phyloP scores from a whole-genome alignment of 2,888 invertebrate genomes.

The Melolontha melolontha region DNA sequence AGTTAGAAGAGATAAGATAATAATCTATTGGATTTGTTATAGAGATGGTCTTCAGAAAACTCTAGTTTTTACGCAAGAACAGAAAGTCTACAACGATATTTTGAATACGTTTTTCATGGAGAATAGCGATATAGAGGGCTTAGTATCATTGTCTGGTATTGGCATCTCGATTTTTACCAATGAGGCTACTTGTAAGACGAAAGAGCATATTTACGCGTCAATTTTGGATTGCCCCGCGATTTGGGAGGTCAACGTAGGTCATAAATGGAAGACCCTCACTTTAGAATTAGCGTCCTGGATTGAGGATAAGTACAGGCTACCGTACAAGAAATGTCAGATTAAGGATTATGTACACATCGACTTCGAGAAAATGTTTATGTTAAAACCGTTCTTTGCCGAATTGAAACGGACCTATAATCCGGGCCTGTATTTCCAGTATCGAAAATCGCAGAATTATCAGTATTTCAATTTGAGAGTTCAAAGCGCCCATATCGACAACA shows the following conservation, averaged over 20 bases:
- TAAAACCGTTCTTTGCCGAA: conserved; percentile 86
- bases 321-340: conserved; percentile 78
- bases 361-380: conserved; percentile 87
- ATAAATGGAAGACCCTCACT: conserved; percentile 83
- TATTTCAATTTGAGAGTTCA: conserved; percentile 78
- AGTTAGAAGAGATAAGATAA: conserved; percentile 79
- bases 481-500: conserved; percentile 78
- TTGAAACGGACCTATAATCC: conserved; percentile 79
- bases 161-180: conserved; percentile 71
- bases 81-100: conserved; percentile 75
- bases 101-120: conserved; percentile 74
- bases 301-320: conserved; percentile 81
- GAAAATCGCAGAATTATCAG: conserved; percentile 77
- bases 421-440: conserved; percentile 79
- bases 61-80: conserved; percentile 81
- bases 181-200: conserved; percentile 56
- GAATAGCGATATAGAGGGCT: conserved; percentile 75
- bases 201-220: conserved; percentile 78
- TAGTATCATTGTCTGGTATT: conserved; percentile 76
- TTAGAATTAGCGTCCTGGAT: conserved; percentile 84
- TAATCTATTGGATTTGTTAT: conserved; percentile 85
- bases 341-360: conserved; percentile 86
- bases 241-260: conserved; percentile 86
- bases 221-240: conserved; percentile 77
- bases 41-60: conserved; percentile 81